Evolutionary conservation across 92 coral and sea anemone genomes (phyloP).

Genomic region (Zoanthus solanderi): DNA sequence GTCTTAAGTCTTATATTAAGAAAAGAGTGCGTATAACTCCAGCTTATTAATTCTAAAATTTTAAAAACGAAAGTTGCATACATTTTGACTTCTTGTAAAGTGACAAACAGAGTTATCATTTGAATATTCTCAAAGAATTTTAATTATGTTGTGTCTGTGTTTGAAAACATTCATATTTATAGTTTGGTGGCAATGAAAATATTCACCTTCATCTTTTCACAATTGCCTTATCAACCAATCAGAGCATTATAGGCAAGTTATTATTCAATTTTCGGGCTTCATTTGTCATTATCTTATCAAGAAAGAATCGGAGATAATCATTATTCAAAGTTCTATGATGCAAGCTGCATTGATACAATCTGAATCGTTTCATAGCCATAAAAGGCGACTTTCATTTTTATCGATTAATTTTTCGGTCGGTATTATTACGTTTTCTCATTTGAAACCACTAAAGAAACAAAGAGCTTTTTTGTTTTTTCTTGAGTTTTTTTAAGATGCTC

Average conservation of each 20-base stretch:
- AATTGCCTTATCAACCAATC: constrained; percentile 9
- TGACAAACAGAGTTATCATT: neutral
- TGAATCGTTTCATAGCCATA: neutral
- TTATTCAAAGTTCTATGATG: neutral
- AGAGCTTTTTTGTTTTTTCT: neutral
- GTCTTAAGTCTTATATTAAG: too few relatives aligned
- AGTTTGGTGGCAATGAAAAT: neutral
- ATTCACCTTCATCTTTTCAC: neutral
- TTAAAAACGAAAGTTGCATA: neutral
- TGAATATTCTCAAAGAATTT: neutral
- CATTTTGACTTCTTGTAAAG: neutral
- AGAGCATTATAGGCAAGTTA: neutral
- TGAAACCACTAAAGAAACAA: neutral
- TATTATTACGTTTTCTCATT: neutral
- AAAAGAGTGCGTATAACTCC: neutral
- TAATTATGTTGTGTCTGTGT: neutral
- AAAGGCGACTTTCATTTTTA: neutral
- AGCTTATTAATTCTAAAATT: neutral
- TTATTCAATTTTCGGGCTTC: neutral
- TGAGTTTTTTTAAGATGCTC: neutral
- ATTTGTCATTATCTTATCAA: neutral
- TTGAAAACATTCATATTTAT: neutral
- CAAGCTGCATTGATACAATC: neutral
- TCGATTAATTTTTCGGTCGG: neutral
- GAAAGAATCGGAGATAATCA: neutral